Conservation (phyloP, 1,140 invertebrate species). For the Drosophila saltans region DNA sequence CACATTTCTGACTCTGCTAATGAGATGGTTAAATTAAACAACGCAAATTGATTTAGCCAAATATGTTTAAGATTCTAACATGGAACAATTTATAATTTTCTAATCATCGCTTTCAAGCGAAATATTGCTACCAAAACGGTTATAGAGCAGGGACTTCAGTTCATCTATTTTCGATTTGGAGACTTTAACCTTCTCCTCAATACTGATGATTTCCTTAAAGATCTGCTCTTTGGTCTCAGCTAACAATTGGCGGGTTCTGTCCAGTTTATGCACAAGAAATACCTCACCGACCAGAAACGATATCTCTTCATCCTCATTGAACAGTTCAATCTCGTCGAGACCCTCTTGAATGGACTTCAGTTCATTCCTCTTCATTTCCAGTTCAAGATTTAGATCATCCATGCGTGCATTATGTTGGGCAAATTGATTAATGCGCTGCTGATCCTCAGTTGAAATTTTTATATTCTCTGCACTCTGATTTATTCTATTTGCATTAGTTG, state of each 20-base stretch:
- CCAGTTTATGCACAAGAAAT: conserved; percentile 90
- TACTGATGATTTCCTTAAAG: conserved; percentile 87
- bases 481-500: conserved; percentile 59
- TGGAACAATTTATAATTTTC: background rate
- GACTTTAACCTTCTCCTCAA: conserved; percentile 88
- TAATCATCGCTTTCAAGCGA: conserved; percentile 78
- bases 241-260: conserved; percentile 90
- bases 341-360: conserved; percentile 97
- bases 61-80: background rate
- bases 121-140: conserved; percentile 97
- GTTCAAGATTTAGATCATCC: conserved; percentile 95
- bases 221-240: conserved; percentile 90
- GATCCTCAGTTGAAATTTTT: conserved; percentile 97
- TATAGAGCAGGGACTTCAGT: conserved; percentile 95
- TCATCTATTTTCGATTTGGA: conserved; percentile 92
- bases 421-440: conserved; percentile 98
- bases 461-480: conserved; percentile 87
- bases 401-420: conserved; percentile 95
- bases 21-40: background rate
- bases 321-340: conserved; percentile 92
- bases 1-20: background rate
- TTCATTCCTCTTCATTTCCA: conserved; percentile 94
- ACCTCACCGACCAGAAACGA: conserved; percentile 95
- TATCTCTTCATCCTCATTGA: conserved; percentile 91
- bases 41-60: background rate